Evolutionary conservation across 2,888 invertebrate species (phyloP).

Genomic region (Biston stratarius): DNA sequence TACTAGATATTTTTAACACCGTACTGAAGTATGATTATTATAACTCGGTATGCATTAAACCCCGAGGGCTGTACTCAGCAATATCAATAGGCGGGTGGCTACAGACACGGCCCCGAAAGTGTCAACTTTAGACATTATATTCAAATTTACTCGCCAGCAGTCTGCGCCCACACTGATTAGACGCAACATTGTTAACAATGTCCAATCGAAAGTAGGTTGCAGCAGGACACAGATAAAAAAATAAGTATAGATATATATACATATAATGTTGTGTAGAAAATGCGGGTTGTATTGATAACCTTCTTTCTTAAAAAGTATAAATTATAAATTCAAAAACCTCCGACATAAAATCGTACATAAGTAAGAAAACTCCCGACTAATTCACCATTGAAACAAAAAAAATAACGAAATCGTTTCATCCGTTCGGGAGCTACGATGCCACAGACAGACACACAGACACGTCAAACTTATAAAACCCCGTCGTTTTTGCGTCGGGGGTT

Average conservation of each 20-base stretch:
- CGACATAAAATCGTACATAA: too few relatives aligned
- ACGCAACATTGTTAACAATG: conserved; percentile 33
- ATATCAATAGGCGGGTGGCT: conserved; percentile 18
- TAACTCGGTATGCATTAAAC: neutral
- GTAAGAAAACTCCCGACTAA: too few relatives aligned
- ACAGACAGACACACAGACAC: too few relatives aligned
- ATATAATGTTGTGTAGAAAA: neutral
- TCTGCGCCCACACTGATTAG: conserved; percentile 38
- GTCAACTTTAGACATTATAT: conserved; percentile 38
- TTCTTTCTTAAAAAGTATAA: too few relatives aligned
- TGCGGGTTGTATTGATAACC: too few relatives aligned
- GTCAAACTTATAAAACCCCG: too few relatives aligned
- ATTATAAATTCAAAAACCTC: too few relatives aligned
- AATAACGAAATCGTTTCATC: too few relatives aligned
- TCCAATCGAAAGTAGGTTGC: conserved; percentile 36
- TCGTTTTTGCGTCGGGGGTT: too few relatives aligned
- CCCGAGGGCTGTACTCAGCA: conserved; percentile 7
- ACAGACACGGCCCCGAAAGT: conserved; percentile 28
- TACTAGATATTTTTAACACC: neutral
- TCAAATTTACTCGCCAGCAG: conserved; percentile 33
- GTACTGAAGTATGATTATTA: neutral
- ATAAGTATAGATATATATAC: neutral
- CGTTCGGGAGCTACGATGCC: too few relatives aligned
- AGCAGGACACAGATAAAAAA: conserved; percentile 6
- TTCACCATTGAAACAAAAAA: too few relatives aligned